phyloP scores from a whole-genome alignment of 2,888 invertebrate species.

The Neria commutata region DNA sequence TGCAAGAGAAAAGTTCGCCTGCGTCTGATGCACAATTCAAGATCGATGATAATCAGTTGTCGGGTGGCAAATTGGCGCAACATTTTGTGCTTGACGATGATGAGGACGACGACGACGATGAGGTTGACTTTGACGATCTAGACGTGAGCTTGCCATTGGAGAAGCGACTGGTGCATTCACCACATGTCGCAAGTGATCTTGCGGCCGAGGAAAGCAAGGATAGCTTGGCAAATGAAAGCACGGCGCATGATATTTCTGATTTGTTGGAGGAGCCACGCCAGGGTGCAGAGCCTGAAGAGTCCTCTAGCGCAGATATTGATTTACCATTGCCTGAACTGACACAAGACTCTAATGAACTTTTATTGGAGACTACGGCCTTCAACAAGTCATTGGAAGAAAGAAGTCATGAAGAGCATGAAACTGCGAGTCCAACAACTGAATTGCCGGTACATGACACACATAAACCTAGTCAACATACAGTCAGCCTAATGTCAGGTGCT shows the following conservation, averaged over 20 bases:
- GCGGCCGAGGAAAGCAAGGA: constrained; percentile 27
- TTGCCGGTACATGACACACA: background rate
- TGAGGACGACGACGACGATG: constrained; percentile 33
- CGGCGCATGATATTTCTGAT: constrained; percentile 60
- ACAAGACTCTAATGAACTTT: background rate
- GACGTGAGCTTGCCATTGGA: constrained; percentile 44
- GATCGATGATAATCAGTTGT: constrained; percentile 57
- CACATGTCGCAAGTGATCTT: constrained; percentile 31
- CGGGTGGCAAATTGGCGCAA: constrained; percentile 56
- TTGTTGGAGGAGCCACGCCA: constrained; percentile 49
- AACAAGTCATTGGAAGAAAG: background rate
- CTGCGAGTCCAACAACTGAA: background rate
- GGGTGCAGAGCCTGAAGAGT: constrained; percentile 22
- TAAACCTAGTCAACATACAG: constrained; percentile 2
- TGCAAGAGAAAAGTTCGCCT: constrained; percentile 14
- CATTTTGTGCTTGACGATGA: constrained; percentile 55
- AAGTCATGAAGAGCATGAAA: background rate
- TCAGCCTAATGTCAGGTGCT: constrained; percentile 11
- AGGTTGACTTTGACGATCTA: constrained; percentile 38
- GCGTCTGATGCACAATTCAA: constrained; percentile 46
- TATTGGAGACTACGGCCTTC: background rate
- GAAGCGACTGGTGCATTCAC: constrained; percentile 37
- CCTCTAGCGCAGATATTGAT: background rate
- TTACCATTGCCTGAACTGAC: background rate
- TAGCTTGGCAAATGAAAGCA: constrained; percentile 56